Conservation (phyloP, 23 tunicate species). For the Oikopleura dioica region DNA sequence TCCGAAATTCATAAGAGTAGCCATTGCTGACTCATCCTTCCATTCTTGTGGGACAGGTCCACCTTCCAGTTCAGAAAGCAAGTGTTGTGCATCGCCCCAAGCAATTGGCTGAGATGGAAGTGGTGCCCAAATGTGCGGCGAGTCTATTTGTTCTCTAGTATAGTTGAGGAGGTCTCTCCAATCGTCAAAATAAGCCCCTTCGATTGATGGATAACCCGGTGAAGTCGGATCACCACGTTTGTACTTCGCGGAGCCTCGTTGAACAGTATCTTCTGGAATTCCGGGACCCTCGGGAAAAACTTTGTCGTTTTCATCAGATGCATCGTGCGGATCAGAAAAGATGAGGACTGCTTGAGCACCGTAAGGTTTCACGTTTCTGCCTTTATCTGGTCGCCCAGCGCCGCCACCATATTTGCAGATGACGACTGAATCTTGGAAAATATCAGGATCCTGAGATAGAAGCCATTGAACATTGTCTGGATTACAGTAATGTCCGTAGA, state of each 20-base stretch:
- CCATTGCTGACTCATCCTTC: too few relatives aligned
- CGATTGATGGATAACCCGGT: slow-evolving; percentile 28
- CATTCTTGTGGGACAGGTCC: too few relatives aligned
- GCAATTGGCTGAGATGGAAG: slow-evolving; percentile 43
- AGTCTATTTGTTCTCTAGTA: not conserved
- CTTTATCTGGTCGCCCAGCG: slow-evolving; percentile 34
- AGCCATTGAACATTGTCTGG: too few relatives aligned
- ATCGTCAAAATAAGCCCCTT: not conserved
- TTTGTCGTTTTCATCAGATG: slow-evolving; percentile 18
- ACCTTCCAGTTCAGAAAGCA: too few relatives aligned
- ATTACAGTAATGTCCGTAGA: too few relatives aligned
- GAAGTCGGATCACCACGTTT: slow-evolving; percentile 36
- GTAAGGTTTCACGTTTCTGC: slow-evolving; percentile 19
- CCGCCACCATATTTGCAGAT: slow-evolving; percentile 44
- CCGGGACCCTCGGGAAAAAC: slow-evolving; percentile 39
- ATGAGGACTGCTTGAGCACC: slow-evolving; percentile 32
- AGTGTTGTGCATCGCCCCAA: slow-evolving; percentile 27
- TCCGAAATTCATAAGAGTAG: too few relatives aligned
- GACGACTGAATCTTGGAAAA: too few relatives aligned
- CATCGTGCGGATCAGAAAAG: slow-evolving; percentile 37
- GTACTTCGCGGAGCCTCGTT: slow-evolving; percentile 32
- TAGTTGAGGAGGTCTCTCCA: not conserved
- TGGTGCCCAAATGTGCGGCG: slow-evolving; percentile 7
- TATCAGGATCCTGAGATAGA: too few relatives aligned
- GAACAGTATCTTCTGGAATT: slow-evolving; percentile 34